Evolutionary conservation across 2,797 vertebrate genomes (phyloP).

Genomic region (Staurois parvus): DNA sequence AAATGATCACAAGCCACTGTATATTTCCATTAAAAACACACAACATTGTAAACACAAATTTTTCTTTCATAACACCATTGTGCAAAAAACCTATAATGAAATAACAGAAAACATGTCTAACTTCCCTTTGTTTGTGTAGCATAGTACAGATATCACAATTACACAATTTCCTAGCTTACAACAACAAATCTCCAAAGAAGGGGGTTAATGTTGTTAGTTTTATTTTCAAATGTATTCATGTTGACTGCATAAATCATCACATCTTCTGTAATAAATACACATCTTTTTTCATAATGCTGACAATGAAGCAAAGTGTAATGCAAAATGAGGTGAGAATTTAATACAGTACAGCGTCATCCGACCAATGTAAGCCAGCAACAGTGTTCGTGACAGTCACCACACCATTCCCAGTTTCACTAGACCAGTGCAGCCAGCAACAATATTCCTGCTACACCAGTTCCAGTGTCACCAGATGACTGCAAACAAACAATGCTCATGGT

Average conservation of each 20-base stretch:
- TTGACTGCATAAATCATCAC: slow-evolving; percentile 11
- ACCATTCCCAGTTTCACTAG: too few relatives aligned
- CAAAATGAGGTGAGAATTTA: slow-evolving; percentile 63
- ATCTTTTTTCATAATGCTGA: slow-evolving; percentile 1
- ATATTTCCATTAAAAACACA: slow-evolving; percentile 25
- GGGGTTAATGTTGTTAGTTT: background rate
- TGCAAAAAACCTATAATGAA: slow-evolving; percentile 7
- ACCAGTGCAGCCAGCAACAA: too few relatives aligned
- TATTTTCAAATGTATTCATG: background rate
- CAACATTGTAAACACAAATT: slow-evolving; percentile 37
- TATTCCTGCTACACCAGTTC: too few relatives aligned
- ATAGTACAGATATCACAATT: background rate
- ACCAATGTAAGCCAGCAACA: too few relatives aligned
- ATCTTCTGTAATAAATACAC: background rate
- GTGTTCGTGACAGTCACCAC: too few relatives aligned
- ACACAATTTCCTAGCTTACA: background rate
- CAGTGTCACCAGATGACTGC: too few relatives aligned
- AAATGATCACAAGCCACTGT: slow-evolving; percentile 23
- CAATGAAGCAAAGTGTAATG: slow-evolving; percentile 24
- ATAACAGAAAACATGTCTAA: slow-evolving; percentile 25
- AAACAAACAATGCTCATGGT: too few relatives aligned
- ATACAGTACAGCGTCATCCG: too few relatives aligned
- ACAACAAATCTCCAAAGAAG: background rate
- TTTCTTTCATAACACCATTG: background rate
- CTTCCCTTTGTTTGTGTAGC: slow-evolving; percentile 35